These are phyloP conservation scores for Hafferia zeledoni DNA, from an alignment of 2,797 vertebrate genomes.

Conservation along the genomic window DNA sequence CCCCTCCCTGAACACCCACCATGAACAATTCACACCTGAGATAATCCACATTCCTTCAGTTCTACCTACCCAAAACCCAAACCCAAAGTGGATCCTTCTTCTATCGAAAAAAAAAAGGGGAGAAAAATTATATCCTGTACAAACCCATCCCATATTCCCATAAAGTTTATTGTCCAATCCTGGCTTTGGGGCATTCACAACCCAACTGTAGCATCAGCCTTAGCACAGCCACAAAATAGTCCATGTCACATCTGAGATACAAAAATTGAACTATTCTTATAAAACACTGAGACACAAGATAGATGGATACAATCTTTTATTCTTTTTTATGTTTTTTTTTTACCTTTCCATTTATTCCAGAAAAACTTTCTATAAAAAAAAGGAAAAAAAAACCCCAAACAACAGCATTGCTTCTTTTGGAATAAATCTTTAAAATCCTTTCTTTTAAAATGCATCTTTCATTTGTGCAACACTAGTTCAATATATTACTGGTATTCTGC, in stretches of 20 bases:
- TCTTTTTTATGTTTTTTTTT: not conserved
- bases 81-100: not conserved
- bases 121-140: not conserved
- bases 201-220: not conserved
- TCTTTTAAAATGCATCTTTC: not conserved
- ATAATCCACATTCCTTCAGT: not conserved
- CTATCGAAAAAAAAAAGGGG: not conserved
- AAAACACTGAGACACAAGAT: conserved; percentile 18
- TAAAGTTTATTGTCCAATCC: not conserved
- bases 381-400: not conserved
- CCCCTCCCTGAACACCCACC: not conserved
- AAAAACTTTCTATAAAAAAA: conserved; percentile 22
- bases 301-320: conserved; percentile 46
- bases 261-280: not conserved
- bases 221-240: not conserved
- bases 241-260: not conserved
- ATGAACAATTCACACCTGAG: not conserved
- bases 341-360: conserved; percentile 45
- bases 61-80: not conserved
- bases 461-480: conserved; percentile 56
- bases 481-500: conserved; percentile 64
- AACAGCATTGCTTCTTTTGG: not conserved
- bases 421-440: conserved; percentile 41
- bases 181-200: not conserved
- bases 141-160: not conserved